Evolutionary conservation across 2,888 invertebrate genomes (phyloP).

Genomic region (Cabera pusaria): DNA sequence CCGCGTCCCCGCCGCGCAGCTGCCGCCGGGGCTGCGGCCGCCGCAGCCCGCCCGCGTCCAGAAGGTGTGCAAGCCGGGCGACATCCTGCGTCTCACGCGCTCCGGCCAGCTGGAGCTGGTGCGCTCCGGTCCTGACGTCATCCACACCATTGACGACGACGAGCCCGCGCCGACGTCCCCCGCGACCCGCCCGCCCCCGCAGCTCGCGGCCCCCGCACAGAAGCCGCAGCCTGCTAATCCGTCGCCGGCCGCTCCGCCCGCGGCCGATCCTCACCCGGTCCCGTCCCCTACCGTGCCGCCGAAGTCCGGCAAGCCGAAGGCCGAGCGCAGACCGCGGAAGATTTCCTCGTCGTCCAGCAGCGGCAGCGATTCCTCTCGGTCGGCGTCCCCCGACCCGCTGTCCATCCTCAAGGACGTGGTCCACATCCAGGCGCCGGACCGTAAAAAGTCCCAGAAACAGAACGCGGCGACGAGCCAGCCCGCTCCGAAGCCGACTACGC

Average conservation of each 20-base stretch:
- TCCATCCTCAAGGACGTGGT: constrained; percentile 59
- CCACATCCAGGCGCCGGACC: constrained; percentile 54
- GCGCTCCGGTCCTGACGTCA: background rate
- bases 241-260: background rate
- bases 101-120: background rate
- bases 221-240: background rate
- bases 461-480: background rate
- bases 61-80: constrained; percentile 2
- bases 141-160: constrained; percentile 21
- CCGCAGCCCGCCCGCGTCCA: constrained; percentile 3
- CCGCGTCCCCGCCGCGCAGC: background rate
- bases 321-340: constrained; percentile 17
- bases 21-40: background rate
- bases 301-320: constrained; percentile 6
- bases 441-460: background rate
- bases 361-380: constrained; percentile 36
- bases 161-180: background rate
- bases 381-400: constrained; percentile 44
- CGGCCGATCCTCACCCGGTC: background rate
- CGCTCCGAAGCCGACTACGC: background rate
- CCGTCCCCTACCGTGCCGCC: constrained; percentile 5
- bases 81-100: constrained; percentile 3
- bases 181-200: background rate
- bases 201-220: constrained; percentile 1
- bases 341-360: constrained; percentile 25